These are phyloP conservation scores for Sceliomorpha sp. DNA, from an alignment of 2,888 invertebrate genomes.

Conservation along the genomic window DNA sequence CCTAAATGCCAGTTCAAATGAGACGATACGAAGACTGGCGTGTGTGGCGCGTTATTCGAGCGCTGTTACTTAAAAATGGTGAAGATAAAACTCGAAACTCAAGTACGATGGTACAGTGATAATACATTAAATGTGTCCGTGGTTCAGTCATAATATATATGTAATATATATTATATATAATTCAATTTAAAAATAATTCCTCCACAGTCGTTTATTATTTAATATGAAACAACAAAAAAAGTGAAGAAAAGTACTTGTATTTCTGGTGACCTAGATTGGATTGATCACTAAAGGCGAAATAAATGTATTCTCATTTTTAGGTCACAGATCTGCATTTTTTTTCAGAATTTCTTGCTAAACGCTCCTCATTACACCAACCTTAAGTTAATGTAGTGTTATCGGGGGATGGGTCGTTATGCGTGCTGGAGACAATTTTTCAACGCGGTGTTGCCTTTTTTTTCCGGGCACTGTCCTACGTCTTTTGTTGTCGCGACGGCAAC, in stretches of 20 bases:
- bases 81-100: slow-evolving; percentile 48
- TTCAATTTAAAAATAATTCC: slow-evolving; percentile 76
- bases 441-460: slow-evolving; percentile 54
- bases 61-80: slow-evolving; percentile 73
- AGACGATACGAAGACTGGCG: slow-evolving; percentile 67
- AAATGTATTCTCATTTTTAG: slow-evolving; percentile 88
- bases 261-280: slow-evolving; percentile 81
- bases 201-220: slow-evolving; percentile 79
- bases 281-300: slow-evolving; percentile 86
- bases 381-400: slow-evolving; percentile 54
- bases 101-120: slow-evolving; percentile 58
- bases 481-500: slow-evolving; percentile 25
- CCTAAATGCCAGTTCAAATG: slow-evolving; percentile 65
- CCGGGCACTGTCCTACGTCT: slow-evolving; percentile 44
- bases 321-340: slow-evolving; percentile 82
- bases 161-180: slow-evolving; percentile 78
- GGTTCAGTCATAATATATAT: slow-evolving; percentile 80
- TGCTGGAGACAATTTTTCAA: slow-evolving; percentile 49
- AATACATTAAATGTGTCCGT: slow-evolving; percentile 69
- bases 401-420: slow-evolving; percentile 53
- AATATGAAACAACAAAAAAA: slow-evolving; percentile 61
- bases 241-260: slow-evolving; percentile 79
- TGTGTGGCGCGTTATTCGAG: slow-evolving; percentile 68
- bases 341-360: slow-evolving; percentile 67
- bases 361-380: slow-evolving; percentile 62